A percentile compares a stretch with the other conserved stretches of the same genome.
These are phyloP conservation scores for Hypomecis atomaria DNA, from an alignment of 2,888 invertebrate genomes.

Conservation along the genomic window DNA sequence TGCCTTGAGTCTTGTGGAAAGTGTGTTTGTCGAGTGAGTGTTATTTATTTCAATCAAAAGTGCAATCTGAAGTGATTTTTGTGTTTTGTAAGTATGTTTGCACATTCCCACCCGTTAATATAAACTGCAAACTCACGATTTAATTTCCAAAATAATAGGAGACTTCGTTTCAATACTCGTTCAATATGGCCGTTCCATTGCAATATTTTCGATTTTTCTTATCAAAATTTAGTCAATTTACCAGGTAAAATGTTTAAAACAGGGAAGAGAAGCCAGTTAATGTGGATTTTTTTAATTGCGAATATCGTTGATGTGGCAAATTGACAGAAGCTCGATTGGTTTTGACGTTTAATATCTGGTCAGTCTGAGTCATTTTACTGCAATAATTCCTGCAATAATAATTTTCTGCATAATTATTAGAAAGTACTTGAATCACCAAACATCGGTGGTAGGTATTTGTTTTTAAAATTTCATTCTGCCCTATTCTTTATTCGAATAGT, in stretches of 20 bases:
- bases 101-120: slow-evolving; percentile 9
- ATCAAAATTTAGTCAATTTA: slow-evolving; percentile 15
- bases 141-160: slow-evolving; percentile 35
- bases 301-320: slow-evolving; percentile 79
- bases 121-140: slow-evolving; percentile 1
- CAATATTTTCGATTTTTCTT: slow-evolving; percentile 52
- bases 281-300: slow-evolving; percentile 37
- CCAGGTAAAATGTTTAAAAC: neutral
- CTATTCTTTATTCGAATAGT: neutral
- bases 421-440: slow-evolving; percentile 8
- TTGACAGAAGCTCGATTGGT: slow-evolving; percentile 71
- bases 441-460: neutral
- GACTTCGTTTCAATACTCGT: slow-evolving; percentile 60
- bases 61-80: slow-evolving; percentile 70
- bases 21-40: slow-evolving; percentile 77
- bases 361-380: slow-evolving; percentile 71
- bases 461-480: neutral
- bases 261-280: neutral
- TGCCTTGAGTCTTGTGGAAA: slow-evolving; percentile 80
- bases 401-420: slow-evolving; percentile 13
- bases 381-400: slow-evolving; percentile 40
- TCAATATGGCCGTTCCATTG: slow-evolving; percentile 82
- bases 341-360: slow-evolving; percentile 75
- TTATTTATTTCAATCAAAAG: slow-evolving; percentile 67
- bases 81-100: slow-evolving; percentile 72